Percentiles rank a stretch among this genome's conserved stretches.
These are phyloP conservation scores for Tychaedon coryphoeus DNA, from an alignment of 2,113 vertebrate genomes.

Conservation along the genomic window DNA sequence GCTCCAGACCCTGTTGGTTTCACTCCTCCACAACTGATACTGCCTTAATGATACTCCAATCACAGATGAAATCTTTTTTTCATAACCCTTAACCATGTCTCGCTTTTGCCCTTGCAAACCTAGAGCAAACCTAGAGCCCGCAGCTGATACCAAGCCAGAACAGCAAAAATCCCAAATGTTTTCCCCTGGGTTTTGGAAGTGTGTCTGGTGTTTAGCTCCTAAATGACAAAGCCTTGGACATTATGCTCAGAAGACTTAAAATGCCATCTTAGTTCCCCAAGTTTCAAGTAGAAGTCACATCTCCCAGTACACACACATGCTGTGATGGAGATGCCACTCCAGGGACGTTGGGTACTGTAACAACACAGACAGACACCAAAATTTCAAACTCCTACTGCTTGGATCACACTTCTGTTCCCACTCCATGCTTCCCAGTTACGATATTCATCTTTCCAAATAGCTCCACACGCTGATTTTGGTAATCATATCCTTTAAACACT, in stretches of 20 bases:
- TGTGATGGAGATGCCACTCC: neutral
- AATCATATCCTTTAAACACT: slow-evolving; percentile 21
- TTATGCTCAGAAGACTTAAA: neutral
- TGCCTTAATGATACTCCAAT: neutral
- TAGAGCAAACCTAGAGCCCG: neutral
- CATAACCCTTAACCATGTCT: neutral
- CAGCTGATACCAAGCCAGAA: neutral
- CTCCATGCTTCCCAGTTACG: neutral
- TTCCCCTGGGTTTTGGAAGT: neutral
- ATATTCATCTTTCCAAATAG: neutral
- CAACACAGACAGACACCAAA: neutral
- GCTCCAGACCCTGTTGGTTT: neutral
- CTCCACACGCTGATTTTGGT: neutral
- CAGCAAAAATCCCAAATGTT: neutral
- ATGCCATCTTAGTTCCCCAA: neutral
- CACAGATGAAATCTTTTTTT: neutral
- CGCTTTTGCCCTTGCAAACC: neutral
- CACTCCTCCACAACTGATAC: neutral
- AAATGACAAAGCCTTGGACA: neutral
- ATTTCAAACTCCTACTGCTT: neutral
- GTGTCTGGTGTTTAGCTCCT: neutral
- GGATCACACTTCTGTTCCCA: neutral
- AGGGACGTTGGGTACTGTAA: accelerated
- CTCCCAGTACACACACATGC: accelerated
- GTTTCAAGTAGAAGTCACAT: neutral